Base-by-base conservation (phyloP, 64 coral and sea anemone species). In the Anthopleura sola region DNA sequence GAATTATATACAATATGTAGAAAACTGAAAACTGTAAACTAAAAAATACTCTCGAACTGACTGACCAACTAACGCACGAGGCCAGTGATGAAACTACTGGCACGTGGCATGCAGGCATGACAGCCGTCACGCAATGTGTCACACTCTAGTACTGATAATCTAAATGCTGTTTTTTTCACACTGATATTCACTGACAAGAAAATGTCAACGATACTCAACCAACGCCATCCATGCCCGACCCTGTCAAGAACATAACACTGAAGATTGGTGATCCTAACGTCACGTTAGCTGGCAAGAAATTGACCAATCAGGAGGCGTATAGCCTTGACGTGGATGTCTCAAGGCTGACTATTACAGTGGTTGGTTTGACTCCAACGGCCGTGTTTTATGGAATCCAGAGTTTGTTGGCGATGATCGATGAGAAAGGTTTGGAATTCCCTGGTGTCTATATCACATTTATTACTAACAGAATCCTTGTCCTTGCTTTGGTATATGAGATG, bases 341-440 rank as follows among this genome's bases (percentile, higher is more conserved):
- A 12, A 83, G 75, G 26, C 62, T 85, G 23, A 84, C 46, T 16
- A 89, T 93, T 20, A 86, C 57, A 0, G 88, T 93, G 11, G 75
- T 68, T n/a, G 86, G 86, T 11, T 80, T 60, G 21, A 38, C 78
- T 7, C 1, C 86, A 0, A 68, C 81, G 32, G 91, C 86, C 11
- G 86, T 88, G 21, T 93, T 93, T 68, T 93, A 93, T 76, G 91
- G 86, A 18, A 78, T 93, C 38, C 86, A 88, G 36, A 84, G 87
- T 21, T 33, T 93, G 7, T 37, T 93, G 55, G 86, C 82, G 12
- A 78, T 88, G 34, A 88, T 78, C 13, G 86, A 88, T 34, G 44
- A 51, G 12, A 77, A 88, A 55, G 55, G 54, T 49, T 78, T 46
- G 49, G 7, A 36, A 49, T 62, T 66, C 60, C 0, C 40, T 44